A percentile compares a stretch with the other conserved stretches of the same genome.
Evolutionary conservation across 2,113 vertebrate genomes (phyloP).

Genomic region (Cyanoliseus patagonus): DNA sequence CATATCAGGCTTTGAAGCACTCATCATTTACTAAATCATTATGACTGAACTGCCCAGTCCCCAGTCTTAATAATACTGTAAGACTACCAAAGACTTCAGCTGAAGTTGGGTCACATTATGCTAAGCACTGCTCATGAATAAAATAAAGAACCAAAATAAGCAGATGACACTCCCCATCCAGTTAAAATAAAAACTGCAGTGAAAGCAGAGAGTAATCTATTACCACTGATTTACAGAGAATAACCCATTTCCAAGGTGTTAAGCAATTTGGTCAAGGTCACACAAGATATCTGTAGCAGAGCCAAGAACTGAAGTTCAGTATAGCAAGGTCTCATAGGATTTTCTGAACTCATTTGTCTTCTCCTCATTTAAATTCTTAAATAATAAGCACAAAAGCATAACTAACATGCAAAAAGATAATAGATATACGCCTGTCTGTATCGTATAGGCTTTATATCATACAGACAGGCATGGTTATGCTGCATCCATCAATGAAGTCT

Average conservation of each 20-base stretch:
- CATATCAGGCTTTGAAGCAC: background rate
- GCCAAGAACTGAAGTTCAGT: background rate
- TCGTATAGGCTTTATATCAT: accelerated
- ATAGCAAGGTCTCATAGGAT: background rate
- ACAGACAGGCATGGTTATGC: background rate
- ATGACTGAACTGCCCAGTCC: background rate
- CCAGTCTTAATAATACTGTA: background rate
- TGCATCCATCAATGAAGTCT: background rate
- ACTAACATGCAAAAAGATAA: background rate
- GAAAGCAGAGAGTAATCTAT: background rate
- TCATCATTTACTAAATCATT: background rate
- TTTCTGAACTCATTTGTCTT: background rate
- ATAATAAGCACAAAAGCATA: background rate
- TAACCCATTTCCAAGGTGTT: background rate
- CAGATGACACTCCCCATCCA: background rate
- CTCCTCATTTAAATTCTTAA: background rate
- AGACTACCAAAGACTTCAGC: background rate
- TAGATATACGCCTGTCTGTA: background rate
- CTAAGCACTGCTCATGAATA: background rate
- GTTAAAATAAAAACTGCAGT: background rate
- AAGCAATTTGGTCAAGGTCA: background rate
- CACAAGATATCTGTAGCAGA: background rate
- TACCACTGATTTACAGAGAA: background rate
- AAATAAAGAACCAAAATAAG: background rate
- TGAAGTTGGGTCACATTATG: background rate